phyloP scores from a whole-genome alignment of 2,888 invertebrate genomes.

The Thymelicus acteon region DNA sequence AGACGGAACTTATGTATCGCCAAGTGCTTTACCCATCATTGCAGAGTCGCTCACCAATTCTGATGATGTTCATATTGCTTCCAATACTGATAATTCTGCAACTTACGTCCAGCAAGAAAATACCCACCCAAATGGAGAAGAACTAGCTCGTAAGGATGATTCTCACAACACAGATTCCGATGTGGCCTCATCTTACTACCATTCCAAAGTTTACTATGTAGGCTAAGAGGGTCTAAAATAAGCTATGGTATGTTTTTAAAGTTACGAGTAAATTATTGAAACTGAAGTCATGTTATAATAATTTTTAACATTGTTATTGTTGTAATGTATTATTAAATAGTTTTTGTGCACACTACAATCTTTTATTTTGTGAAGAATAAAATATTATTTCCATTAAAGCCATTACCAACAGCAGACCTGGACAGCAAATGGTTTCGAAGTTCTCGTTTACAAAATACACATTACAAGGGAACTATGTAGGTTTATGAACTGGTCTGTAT shows the following conservation, averaged over 20 bases:
- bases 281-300: constrained; percentile 30
- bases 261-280: constrained; percentile 26
- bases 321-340: constrained; percentile 40
- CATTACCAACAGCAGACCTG: no score
- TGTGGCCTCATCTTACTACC: constrained; percentile 73
- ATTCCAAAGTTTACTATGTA: constrained; percentile 69
- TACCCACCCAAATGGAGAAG: constrained; percentile 22
- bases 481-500: no score
- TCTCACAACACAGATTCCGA: constrained; percentile 60
- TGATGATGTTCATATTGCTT: constrained; percentile 41
- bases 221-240: constrained; percentile 38
- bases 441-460: no score
- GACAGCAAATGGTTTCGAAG: no score
- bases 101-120: constrained; percentile 3
- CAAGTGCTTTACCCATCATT: constrained; percentile 52
- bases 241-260: constrained; percentile 45
- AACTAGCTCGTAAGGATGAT: constrained; percentile 44
- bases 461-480: no score
- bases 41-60: constrained; percentile 42
- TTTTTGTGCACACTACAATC: constrained; percentile 35
- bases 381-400: no score
- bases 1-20: constrained; percentile 50
- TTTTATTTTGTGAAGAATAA: constrained; percentile 13
- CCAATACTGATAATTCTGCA: constrained; percentile 40
- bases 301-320: constrained; percentile 35